These are phyloP conservation scores for Danio choprae DNA, from an alignment of 2,797 vertebrate genomes.

Conservation along the genomic window DNA sequence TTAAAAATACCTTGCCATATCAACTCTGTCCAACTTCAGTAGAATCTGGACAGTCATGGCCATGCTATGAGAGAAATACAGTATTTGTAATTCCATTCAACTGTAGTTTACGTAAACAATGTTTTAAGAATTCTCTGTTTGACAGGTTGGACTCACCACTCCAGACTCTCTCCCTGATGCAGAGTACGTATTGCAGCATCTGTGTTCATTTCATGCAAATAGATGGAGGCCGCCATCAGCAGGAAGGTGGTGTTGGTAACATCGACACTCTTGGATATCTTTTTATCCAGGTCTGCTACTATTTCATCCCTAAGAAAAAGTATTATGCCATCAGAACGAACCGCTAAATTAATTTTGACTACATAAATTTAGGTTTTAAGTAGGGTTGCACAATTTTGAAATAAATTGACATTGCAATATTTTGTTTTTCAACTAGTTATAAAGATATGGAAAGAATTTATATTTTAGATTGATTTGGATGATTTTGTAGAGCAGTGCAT, in stretches of 20 bases:
- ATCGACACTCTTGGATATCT: conserved; percentile 92
- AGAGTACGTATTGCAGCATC: conserved; percentile 89
- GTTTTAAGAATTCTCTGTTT: neutral
- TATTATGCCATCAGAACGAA: no score
- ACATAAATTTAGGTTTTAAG: no score
- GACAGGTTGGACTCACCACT: conserved; percentile 83
- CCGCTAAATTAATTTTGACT: no score
- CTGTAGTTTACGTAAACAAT: neutral
- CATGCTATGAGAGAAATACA: conserved; percentile 75
- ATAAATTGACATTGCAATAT: no score
- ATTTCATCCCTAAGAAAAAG: conserved; percentile 81
- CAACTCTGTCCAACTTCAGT: conserved; percentile 91
- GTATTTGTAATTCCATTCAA: neutral
- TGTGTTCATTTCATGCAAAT: conserved; percentile 86
- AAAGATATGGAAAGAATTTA: no score
- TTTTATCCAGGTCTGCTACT: conserved; percentile 88
- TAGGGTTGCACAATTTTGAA: no score
- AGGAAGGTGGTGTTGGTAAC: conserved; percentile 90
- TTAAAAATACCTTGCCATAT: conserved; percentile 87
- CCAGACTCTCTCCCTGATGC: conserved; percentile 93
- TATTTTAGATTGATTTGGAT: no score
- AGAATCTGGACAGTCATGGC: conserved; percentile 93
- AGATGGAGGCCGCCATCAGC: conserved; percentile 93
- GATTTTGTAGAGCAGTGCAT: no score
- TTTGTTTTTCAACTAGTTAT: no score